Base-by-base conservation (phyloP, 1,140 invertebrate genomes). In the Nebria ingens region DNA sequence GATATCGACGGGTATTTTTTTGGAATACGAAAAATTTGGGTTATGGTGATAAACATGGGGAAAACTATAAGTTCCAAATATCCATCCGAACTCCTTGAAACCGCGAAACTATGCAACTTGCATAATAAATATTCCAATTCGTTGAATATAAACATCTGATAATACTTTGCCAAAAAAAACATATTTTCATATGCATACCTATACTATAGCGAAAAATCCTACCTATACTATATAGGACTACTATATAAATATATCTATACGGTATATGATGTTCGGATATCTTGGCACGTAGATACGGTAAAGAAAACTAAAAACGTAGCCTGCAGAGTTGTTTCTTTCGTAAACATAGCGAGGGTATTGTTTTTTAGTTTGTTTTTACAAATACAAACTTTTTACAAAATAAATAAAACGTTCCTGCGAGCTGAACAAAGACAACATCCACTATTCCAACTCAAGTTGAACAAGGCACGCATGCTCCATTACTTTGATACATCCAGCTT, bases 381-480 rank as follows among this genome's bases (percentile, higher is more conserved):
- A 63, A 63, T 59, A 59, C 55, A 63, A 63, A 63, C 62, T 61
- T 63, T 63, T 61, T 57, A 59, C 52, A 61, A 59, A 63, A 61
- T 60, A 63, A 61, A 61, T 61, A 63, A 57, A 59, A 63, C 54
- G 40, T 56, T 52, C 51, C 38, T 52, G 56, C 50, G 29, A 49
- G 51, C 54, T 56, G 49, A 52, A 49, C 25, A 34, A 52, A 52
- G 34, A 34, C 21, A 38, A 19, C 50, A 55, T 23, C 45, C 23
- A 51, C 23, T 21, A 42, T 17, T 38, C 15, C 19, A 19, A 17
- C 55, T 20, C 20, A 49, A 17, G 25, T 34, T 51, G 40, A 57
- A 38, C 54, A 29, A 19, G 38, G 45, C 38, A 55, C 20, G 17
- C 29, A 55, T 52, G 19, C 50, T 23, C 23, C 12, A 21, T 19